Evolutionary conservation across 1,140 invertebrate species (phyloP).

Genomic region (Bombus consobrinus): DNA sequence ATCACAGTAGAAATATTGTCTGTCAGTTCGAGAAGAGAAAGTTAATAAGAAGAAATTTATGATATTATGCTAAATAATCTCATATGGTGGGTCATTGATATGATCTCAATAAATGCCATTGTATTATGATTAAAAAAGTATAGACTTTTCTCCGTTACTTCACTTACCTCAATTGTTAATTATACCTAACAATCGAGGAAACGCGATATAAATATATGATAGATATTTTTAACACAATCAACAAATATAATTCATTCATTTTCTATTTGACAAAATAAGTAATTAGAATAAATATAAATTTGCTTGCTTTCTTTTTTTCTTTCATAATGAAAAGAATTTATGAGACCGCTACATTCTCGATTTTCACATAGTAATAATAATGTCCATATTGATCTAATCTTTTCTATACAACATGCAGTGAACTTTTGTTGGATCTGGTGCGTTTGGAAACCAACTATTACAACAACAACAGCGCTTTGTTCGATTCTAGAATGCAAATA

Average conservation of each 20-base stretch:
- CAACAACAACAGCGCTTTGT: slow-evolving; percentile 18
- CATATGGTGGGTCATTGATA: not conserved
- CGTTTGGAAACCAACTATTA: slow-evolving; percentile 11
- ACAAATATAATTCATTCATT: not conserved
- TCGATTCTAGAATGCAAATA: slow-evolving; percentile 45
- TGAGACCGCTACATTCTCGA: not conserved
- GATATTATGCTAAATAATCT: not conserved
- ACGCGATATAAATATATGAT: not conserved
- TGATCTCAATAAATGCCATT: too few relatives aligned
- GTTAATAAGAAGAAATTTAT: not conserved
- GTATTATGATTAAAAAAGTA: not conserved
- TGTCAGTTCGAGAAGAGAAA: too few relatives aligned
- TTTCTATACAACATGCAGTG: not conserved
- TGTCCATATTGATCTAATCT: slow-evolving; percentile 29
- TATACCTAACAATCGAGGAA: not conserved
- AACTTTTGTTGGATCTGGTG: slow-evolving; percentile 9
- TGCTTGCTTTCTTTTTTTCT: not conserved
- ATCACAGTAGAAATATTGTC: too few relatives aligned
- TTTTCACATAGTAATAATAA: slow-evolving; percentile 1
- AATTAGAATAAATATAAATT: slow-evolving; percentile 20
- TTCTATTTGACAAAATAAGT: not conserved
- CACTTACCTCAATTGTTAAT: not conserved
- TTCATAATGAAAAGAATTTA: slow-evolving; percentile 17
- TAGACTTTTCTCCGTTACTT: not conserved
- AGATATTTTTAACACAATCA: slow-evolving; percentile 7